Base-by-base conservation (phyloP, 2,113 vertebrate genomes). In the Paralichthys olivaceus region DNA sequence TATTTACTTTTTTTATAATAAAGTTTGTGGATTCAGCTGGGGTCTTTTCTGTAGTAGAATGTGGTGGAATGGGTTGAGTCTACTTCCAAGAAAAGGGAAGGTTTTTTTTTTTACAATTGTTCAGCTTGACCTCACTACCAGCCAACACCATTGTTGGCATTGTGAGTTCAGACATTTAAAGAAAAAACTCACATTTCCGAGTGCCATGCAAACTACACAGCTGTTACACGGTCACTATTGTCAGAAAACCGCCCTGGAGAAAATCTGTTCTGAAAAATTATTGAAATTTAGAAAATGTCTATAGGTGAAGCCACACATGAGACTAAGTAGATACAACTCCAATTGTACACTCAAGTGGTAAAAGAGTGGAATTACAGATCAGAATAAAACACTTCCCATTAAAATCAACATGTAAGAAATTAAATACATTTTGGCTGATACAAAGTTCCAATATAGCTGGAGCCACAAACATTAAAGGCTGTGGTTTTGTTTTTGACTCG, bases 1-100 rank as follows among this genome's bases (percentile, higher is more conserved):
- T 13, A 17, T 29, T 77, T 76, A 49, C 1, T 7, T 70, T 80
- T 59, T 56, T 69, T 72, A 63, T 74, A 89, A 84, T 83, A 84
- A 86, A 80, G 34, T 51, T 84, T 76, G 28, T 26, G 22, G 22
- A 83, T 60, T 63, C 64, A 71, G 25, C 17, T 73, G 14, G 15
- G 51, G 26, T 69, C 5, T 69, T 56, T 65, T 7, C 19, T 14
- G 14, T 66, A 13, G 13, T 37, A 28, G 2, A 40, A 69, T 13
- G 25, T 2, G 1, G 1, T 22, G 13, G 7, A 7, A 67, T 22
- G 55, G 61, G 37, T 26, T 26, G 23, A 7, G 51, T 57, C 53
- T 58, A 28, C 7, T 9, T 22, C 40, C 34, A 0, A 7, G 25
- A 65, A 75, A 45, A 55, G 55, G 11, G 60, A 81, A 62, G 12